Conservation (phyloP, 2,888 invertebrate genomes). For the Ophion costatus region DNA sequence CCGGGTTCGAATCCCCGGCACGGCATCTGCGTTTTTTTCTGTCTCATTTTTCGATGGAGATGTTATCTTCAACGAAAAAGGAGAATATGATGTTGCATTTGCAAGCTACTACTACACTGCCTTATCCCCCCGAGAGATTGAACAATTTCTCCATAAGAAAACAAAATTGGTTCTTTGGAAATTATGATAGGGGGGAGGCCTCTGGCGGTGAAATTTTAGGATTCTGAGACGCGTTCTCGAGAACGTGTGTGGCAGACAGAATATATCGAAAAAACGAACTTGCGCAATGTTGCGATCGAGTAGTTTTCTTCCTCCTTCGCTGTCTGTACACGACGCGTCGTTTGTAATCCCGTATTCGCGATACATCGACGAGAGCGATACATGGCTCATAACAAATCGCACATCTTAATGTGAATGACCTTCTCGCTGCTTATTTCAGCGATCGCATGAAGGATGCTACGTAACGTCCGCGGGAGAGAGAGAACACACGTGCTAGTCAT, state of each 20-base stretch:
- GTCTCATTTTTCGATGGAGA: neutral
- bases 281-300: slow-evolving; percentile 5
- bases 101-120: too few species aligned
- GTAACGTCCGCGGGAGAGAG: neutral
- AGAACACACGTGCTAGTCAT: slow-evolving; percentile 7
- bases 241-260: neutral
- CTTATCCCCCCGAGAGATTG: too few species aligned
- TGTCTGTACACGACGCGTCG: slow-evolving; percentile 7
- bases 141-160: too few species aligned
- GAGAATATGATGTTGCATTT: too few species aligned
- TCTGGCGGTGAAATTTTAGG: neutral
- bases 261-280: neutral
- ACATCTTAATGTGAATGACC: slow-evolving; percentile 42
- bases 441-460: slow-evolving; percentile 20
- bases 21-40: neutral
- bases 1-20: neutral
- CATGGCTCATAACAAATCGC: slow-evolving; percentile 40
- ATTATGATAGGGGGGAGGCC: neutral
- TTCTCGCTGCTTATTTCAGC: slow-evolving; percentile 35
- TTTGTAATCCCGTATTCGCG: slow-evolving; percentile 36
- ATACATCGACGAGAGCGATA: slow-evolving; percentile 41
- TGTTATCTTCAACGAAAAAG: too few species aligned
- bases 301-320: neutral
- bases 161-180: neutral
- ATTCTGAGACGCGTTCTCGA: neutral